Conservation (phyloP, 1,140 invertebrate genomes). For the Trinorchestia longiramus region DNA sequence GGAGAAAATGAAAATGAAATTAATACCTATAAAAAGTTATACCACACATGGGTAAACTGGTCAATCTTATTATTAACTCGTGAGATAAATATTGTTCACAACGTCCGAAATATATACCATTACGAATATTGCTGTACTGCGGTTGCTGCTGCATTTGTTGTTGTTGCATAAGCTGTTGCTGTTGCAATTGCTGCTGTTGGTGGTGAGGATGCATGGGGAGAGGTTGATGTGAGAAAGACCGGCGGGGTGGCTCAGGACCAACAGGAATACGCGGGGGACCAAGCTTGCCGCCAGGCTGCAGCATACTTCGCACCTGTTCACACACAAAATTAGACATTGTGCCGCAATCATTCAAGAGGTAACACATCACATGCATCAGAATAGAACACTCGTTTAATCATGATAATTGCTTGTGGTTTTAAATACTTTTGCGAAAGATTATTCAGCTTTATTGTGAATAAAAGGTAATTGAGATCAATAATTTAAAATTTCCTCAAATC, state of each 20-base stretch:
- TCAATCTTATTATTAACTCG: neutral
- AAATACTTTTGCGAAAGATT: too few species aligned
- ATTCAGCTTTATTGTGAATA: too few species aligned
- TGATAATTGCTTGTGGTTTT: too few species aligned
- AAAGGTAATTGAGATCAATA: too few species aligned
- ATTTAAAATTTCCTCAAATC: too few species aligned
- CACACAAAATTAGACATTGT: too few species aligned
- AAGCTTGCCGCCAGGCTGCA: slow-evolving; percentile 68
- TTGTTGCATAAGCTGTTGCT: slow-evolving; percentile 54
- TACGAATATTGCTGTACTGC: slow-evolving; percentile 66
- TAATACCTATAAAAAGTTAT: neutral
- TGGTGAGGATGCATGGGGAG: slow-evolving; percentile 66
- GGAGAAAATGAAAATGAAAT: neutral
- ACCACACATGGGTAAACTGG: neutral
- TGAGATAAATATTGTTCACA: neutral
- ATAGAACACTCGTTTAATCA: too few species aligned
- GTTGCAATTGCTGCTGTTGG: slow-evolving; percentile 48
- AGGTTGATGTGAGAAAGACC: slow-evolving; percentile 69
- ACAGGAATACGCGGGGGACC: slow-evolving; percentile 62
- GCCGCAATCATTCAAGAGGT: too few species aligned
- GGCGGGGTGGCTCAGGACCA: slow-evolving; percentile 67
- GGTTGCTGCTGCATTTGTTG: slow-evolving; percentile 50
- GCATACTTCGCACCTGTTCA: slow-evolving; percentile 70
- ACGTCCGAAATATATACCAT: slow-evolving; percentile 56
- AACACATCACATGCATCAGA: too few species aligned